Evolutionary conservation across 2,797 vertebrate genomes (phyloP), one percentile per base, ranked within the genome.

Genomic region (Mallotus villosus): DNA sequence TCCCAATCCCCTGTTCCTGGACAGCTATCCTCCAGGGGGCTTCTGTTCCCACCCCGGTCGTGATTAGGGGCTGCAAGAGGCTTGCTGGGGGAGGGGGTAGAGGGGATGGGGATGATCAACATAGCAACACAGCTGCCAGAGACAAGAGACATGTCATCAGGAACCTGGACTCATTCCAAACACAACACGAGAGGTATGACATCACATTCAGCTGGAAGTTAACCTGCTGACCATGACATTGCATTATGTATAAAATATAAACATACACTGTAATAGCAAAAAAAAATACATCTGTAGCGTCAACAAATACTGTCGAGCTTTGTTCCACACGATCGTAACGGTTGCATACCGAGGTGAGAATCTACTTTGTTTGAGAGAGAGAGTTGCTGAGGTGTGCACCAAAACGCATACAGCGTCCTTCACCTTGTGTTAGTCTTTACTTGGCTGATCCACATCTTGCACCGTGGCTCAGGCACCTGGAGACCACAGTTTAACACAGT

Each of bases 221-320:
- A 65, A 67, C 49, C 61, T 55, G 71, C 46, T 46, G 25, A 27
- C 62, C 34, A 77, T 57, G 70, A 68, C 58, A 22, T 25, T 37
- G 29, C 34, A 55, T 34, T 4, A 68, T 34, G 55, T 49, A 58
- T 16, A 64, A 3, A 46, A 65, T 67, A 66, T 14, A 66, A 29
- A 57, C 14, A 62, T 34, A 22, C 11, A 25, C 57, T 32, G 60
- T 2, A 71, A 78, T 78, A 81, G 41, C 32, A 41, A 59, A 16
- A 22, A 83, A 55, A 60, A n/a, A 72, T 63, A 76, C 86, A 74
- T 72, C 71, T 19, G 63, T 46, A 67, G 57, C 68, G 63, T 74
- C 66, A 70, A 29, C 63, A 75, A 85, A 79, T 80, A 84, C 46
- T 27, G 76, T 25, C 16, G 27, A 79, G 75, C 68, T 64, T 65